Base-by-base conservation (phyloP, 2,888 invertebrate genomes). In the Andrena bicolor region DNA sequence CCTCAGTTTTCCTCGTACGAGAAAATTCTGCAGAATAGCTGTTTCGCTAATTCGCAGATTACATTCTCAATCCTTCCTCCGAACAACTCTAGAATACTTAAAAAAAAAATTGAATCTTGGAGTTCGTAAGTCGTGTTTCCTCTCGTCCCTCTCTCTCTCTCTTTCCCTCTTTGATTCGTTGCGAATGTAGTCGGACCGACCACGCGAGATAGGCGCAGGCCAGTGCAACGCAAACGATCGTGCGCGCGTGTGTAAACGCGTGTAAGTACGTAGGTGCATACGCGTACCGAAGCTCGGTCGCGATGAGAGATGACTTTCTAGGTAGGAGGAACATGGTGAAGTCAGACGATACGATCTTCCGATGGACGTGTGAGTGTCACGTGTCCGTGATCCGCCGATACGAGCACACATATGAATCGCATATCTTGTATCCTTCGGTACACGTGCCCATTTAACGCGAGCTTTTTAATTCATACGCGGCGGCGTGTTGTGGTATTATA, bases 251-350 rank as follows among this genome's bases (percentile, higher is more conserved):
- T 26, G 74, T 20, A 49, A 53, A 66, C 30, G n/a, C n/a, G 60
- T 41, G 41, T 41, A 41, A 0, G 41, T 41, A 41, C 0, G 41
- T 32, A 63, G 10, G 23, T 6, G 41, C 2, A 58, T 60, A 58
- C 69, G 60, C 16, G 64, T 69, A 48, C 35, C 74, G 74, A 76
- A 72, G 76, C 75, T 66, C 63, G 78, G 51, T 64, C 77, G 66
- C 79, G 82, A 84, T 78, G 84, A 76, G 53, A 86, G 84, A 88
- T 87, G 86, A 81, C 87, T 90, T 87, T 86, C 88, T 83, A 87
- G 86, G 83, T 83, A 76, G 83, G 84, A 83, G 78, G 77, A 84
- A 73, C 89, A 65, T 77, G 77, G 70, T 63, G 76, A 76, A 77
- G 79, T 80, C 73, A 69, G 48, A 51, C 76, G 78, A 86, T 79